Conservation (phyloP, 2,113 vertebrate species). For the Strix uralensis region DNA sequence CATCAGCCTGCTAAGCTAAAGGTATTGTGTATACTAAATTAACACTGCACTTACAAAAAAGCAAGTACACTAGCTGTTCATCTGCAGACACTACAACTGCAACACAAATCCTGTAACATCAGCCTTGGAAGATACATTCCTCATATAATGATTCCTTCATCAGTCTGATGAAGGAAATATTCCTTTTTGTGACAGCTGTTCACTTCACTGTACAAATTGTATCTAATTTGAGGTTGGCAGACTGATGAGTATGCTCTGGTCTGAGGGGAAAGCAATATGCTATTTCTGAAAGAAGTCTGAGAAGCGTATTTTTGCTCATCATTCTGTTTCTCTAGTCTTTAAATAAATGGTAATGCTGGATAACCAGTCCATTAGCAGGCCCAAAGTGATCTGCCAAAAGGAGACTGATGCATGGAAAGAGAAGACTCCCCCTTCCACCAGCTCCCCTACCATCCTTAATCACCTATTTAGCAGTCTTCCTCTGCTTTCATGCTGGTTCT, state of each 20-base stretch:
- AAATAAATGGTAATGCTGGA: not conserved
- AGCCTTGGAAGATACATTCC: not conserved
- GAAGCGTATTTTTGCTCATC: not conserved
- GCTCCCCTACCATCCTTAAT: not conserved
- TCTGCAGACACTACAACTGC: not conserved
- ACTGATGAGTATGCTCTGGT: not conserved
- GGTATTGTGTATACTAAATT: not conserved
- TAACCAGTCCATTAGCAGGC: not conserved
- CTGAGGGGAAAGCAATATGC: not conserved
- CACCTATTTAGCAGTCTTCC: not conserved
- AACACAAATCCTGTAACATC: not conserved
- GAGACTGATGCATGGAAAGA: not conserved
- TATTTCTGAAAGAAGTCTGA: not conserved
- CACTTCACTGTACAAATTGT: not conserved
- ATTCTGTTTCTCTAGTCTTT: not conserved
- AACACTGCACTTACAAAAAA: not conserved
- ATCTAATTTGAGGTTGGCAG: not conserved
- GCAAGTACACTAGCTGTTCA: not conserved
- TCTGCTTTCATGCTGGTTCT: not conserved
- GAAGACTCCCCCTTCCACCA: not conserved
- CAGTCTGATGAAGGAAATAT: not conserved
- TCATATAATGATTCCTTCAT: not conserved
- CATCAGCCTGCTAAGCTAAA: not conserved
- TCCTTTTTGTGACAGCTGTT: not conserved
- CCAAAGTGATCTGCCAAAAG: not conserved